Evolutionary conservation across 2,113 vertebrate genomes (phyloP).

Genomic region (Carassius auratus): DNA sequence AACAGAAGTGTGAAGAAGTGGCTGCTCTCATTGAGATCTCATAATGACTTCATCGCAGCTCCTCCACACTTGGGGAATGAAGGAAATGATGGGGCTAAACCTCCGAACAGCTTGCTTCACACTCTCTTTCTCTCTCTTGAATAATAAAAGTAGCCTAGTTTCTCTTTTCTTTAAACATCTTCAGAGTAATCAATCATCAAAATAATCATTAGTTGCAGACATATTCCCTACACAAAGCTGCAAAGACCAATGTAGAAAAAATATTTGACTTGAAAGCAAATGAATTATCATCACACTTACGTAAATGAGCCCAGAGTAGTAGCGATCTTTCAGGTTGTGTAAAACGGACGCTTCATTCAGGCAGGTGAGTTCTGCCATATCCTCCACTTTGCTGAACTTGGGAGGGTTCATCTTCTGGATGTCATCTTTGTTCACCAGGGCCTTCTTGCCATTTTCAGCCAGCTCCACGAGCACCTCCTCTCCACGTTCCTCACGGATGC

Average conservation of each 20-base stretch:
- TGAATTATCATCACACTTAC: slow-evolving; percentile 79
- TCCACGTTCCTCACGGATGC: slow-evolving; percentile 91
- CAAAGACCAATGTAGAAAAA: not conserved
- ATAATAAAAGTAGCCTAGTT: not conserved
- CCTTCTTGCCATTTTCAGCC: slow-evolving; percentile 96
- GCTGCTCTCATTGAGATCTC: slow-evolving; percentile 26
- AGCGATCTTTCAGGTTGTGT: slow-evolving; percentile 97
- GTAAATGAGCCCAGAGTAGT: slow-evolving; percentile 98
- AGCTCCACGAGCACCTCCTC: slow-evolving; percentile 96
- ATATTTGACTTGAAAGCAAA: not conserved
- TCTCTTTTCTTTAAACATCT: not conserved
- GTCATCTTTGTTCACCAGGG: slow-evolving; percentile 79
- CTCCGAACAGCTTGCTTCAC: not conserved
- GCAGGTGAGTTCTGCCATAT: slow-evolving; percentile 98
- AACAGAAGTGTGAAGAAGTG: not conserved
- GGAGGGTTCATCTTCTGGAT: slow-evolving; percentile 98
- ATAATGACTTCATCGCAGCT: slow-evolving; percentile 23
- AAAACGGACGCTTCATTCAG: slow-evolving; percentile 95
- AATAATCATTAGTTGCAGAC: no score
- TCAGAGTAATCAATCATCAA: no score
- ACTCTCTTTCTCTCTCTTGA: not conserved
- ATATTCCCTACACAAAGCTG: no score
- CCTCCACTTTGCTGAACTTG: slow-evolving; percentile 98
- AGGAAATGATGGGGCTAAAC: not conserved
- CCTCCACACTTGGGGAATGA: not conserved